Evolutionary conservation across 2,888 invertebrate species (phyloP).

Genomic region (Odontothrips loti): DNA sequence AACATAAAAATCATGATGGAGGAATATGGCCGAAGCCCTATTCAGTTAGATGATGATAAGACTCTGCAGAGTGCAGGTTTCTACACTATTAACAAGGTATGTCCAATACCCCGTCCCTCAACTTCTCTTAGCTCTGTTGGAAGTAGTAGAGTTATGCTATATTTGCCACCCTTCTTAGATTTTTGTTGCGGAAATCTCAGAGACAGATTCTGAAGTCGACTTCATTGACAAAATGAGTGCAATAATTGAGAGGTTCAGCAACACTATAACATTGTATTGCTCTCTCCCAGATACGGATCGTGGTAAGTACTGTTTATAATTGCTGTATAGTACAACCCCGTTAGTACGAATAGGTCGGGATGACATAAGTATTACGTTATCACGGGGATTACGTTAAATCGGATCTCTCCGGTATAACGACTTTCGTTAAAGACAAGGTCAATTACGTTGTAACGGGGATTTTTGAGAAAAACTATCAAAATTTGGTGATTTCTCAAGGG

Average conservation of each 20-base stretch:
- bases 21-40: not conserved
- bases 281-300: slow-evolving; percentile 35
- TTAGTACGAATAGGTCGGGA: no score
- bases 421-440: no score
- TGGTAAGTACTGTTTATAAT: slow-evolving; percentile 24
- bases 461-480: no score
- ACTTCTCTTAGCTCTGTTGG: no score
- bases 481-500: no score
- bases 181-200: slow-evolving; percentile 33
- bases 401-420: no score
- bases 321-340: no score
- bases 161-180: slow-evolving; percentile 31
- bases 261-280: slow-evolving; percentile 34
- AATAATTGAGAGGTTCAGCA: slow-evolving; percentile 32
- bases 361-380: not conserved
- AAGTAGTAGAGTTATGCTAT: not conserved
- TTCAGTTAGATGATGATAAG: not conserved
- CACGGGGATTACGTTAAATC: no score
- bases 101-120: not conserved
- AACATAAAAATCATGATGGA: not conserved
- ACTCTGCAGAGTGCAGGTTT: slow-evolving; percentile 32
- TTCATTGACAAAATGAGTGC: slow-evolving; percentile 32
- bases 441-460: no score
- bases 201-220: not conserved
- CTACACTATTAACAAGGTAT: slow-evolving; percentile 32